Evolutionary conservation across 2,888 invertebrate species (phyloP).

Genomic region (Pogonocherus hispidulus): DNA sequence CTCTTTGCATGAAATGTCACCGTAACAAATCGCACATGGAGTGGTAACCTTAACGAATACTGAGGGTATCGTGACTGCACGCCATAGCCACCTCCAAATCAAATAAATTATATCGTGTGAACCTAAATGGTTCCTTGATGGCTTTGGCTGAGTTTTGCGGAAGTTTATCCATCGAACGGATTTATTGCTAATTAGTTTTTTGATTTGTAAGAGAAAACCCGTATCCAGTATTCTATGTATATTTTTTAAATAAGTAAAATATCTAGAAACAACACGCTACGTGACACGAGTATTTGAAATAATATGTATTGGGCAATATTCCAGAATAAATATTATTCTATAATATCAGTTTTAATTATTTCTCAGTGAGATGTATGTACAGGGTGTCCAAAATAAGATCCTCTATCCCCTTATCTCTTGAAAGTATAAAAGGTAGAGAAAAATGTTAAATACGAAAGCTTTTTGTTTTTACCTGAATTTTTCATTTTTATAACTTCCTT

Average conservation of each 20-base stretch:
- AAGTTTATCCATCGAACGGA: not conserved
- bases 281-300: too few relatives aligned
- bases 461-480: too few relatives aligned
- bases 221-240: not conserved
- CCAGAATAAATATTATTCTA: too few relatives aligned
- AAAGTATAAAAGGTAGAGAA: too few relatives aligned
- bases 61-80: not conserved
- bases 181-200: not conserved
- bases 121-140: not conserved
- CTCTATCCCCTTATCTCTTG: too few relatives aligned
- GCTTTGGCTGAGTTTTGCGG: not conserved
- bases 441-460: too few relatives aligned
- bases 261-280: not conserved
- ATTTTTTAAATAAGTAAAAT: not conserved
- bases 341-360: too few relatives aligned
- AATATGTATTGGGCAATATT: too few relatives aligned
- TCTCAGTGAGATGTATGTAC: too few relatives aligned
- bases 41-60: not conserved
- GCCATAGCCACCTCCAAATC: not conserved
- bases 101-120: conserved; percentile 1
- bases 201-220: not conserved
- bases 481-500: too few relatives aligned
- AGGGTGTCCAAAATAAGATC: too few relatives aligned
- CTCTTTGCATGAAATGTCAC: not conserved
- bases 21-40: not conserved